Conservation (phyloP, 2,888 invertebrate species). For the Chloroclystis v-ata region DNA sequence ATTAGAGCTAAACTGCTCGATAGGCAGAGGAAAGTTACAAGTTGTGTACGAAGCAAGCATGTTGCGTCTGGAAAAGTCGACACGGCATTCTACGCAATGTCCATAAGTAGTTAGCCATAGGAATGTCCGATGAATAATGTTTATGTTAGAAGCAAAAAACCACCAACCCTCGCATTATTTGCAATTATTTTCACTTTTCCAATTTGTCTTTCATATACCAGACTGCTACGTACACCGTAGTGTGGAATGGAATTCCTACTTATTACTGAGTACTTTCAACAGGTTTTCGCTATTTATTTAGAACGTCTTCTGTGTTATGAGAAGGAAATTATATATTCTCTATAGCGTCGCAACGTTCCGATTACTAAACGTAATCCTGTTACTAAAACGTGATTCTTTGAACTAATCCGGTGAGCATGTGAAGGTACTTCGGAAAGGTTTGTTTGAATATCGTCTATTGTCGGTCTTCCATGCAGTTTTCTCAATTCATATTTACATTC, state of each 20-base stretch:
- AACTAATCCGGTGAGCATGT: constrained; percentile 34
- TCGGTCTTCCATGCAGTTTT: no score
- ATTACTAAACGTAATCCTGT: constrained; percentile 33
- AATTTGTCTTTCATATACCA: no score
- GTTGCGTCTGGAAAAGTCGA: constrained; percentile 5
- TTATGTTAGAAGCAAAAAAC: no score
- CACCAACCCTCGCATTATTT: no score
- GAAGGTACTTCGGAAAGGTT: constrained; percentile 32
- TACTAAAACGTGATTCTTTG: constrained; percentile 42
- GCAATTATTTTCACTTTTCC: no score
- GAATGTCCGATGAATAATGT: background rate
- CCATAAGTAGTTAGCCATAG: background rate
- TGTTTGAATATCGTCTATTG: constrained; percentile 18
- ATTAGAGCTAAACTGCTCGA: background rate
- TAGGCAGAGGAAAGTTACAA: constrained; percentile 3
- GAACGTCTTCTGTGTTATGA: no score
- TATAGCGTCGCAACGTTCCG: background rate
- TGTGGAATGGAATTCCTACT: no score
- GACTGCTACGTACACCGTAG: no score
- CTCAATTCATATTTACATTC: no score
- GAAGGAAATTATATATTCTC: background rate
- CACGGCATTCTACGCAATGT: constrained; percentile 5
- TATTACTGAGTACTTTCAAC: no score
- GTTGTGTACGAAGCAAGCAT: constrained; percentile 1
- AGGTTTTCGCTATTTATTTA: no score